Base-by-base conservation (phyloP, 2,113 vertebrate species). In the Rhinichthys klamathensis region DNA sequence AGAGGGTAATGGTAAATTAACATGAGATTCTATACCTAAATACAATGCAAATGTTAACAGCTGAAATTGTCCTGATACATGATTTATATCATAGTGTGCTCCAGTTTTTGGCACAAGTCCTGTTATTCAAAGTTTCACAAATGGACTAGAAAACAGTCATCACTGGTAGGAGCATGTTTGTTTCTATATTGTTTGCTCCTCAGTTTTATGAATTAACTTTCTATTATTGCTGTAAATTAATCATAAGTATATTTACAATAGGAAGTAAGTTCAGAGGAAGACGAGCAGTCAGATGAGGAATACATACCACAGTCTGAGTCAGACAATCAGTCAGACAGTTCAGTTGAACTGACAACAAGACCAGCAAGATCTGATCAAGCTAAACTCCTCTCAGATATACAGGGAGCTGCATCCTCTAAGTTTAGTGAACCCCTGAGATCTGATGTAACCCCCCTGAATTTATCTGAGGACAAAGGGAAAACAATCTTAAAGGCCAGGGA, bases 221-320 rank as follows among this genome's bases (percentile, higher is more conserved):
- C 1, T 38, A 38, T 38, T 38, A 84, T 13, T 54, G 23, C 54
- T 15, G 35, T 63, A 32, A 23, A 61, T 81, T 75, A n/a, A 79
- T 63, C 2, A 54, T 32, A 32, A 81, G 21, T 77, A 84, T 84
- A 69, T 75, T 85, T 51, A 54, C 63, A 82, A 46, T 84, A 87
- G 83, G 79, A 80, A 80, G 46, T 46, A 27, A 84, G 83, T 79
- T 76, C 79, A 54, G 70, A 86, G 56, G 46, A 77, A 63, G 76
- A 84, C 9, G 63, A 41, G 65, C 23, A 27, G 67, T 87, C 88
- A 87, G 85, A 87, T 70, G 79, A 83, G 54, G 85, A 89, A 38
- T 85, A 87, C 74, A 73, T 73, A 13, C 78, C 84, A 54, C 67
- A 86, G 41, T 41, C 83, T 15, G 86, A 84, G 11, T 86, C 84